Evolutionary conservation across 2,888 invertebrate genomes (phyloP).

Genomic region (Drosophila aldrichi): DNA sequence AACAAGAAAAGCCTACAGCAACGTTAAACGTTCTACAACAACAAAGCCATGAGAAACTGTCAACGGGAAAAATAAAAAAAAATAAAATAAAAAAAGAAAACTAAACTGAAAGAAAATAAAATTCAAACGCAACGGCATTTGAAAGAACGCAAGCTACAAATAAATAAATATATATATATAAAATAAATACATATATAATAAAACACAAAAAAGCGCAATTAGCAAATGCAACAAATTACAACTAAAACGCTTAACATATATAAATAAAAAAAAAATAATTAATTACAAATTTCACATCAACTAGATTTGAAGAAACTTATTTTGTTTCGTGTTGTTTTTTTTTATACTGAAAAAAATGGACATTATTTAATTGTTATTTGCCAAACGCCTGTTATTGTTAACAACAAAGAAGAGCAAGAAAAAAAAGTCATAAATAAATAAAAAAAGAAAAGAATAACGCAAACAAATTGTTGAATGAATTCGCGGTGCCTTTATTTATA

Average conservation of each 20-base stretch:
- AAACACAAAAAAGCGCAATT: constrained; percentile 69
- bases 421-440: constrained; percentile 33
- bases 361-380: constrained; percentile 45
- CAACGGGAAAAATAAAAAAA: constrained; percentile 53
- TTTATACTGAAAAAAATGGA: constrained; percentile 14
- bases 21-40: constrained; percentile 71
- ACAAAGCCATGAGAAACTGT: constrained; percentile 51
- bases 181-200: constrained; percentile 4
- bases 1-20: constrained; percentile 31
- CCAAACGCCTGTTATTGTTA: constrained; percentile 66
- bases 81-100: constrained; percentile 1
- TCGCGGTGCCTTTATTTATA: constrained; percentile 84
- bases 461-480: constrained; percentile 81
- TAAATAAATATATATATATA: constrained; percentile 9
- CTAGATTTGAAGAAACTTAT: constrained; percentile 12
- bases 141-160: constrained; percentile 32
- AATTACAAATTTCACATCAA: constrained; percentile 21
- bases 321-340: constrained; percentile 44
- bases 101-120: constrained; percentile 13
- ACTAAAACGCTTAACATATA: constrained; percentile 29
- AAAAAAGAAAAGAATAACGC: not conserved
- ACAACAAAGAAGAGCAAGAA: constrained; percentile 34
- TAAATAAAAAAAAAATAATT: constrained; percentile 43
- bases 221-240: constrained; percentile 65
- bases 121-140: constrained; percentile 65